Evolutionary conservation across 2,797 vertebrate species (phyloP).

Genomic region (Tenualosa thibaudeaui): DNA sequence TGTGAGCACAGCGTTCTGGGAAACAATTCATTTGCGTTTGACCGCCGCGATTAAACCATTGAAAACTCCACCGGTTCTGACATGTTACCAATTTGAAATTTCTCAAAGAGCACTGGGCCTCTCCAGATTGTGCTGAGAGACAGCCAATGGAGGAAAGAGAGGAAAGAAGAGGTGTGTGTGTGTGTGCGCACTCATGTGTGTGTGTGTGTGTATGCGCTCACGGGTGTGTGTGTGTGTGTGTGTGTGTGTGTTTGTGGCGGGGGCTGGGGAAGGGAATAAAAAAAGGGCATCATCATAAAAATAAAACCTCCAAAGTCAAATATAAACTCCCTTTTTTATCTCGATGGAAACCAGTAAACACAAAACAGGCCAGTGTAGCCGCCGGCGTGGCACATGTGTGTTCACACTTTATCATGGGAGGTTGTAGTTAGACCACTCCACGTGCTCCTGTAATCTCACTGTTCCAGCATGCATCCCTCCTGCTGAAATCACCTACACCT

Average conservation of each 20-base stretch:
- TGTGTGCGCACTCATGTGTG: background rate
- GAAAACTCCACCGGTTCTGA: constrained; percentile 35
- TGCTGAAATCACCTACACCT: background rate
- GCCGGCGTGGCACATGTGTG: constrained; percentile 23
- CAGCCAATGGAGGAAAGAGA: constrained; percentile 30
- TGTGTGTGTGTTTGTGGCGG: background rate
- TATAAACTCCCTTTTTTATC: constrained; percentile 49
- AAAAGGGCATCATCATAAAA: constrained; percentile 35
- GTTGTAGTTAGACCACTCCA: background rate
- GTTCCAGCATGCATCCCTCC: background rate
- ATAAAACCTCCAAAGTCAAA: constrained; percentile 48
- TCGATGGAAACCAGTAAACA: constrained; percentile 57
- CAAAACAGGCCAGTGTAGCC: constrained; percentile 49
- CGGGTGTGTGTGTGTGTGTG: background rate
- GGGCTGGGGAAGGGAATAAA: background rate
- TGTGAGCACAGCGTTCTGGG: constrained; percentile 29
- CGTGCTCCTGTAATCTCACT: background rate
- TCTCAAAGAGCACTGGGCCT: constrained; percentile 28
- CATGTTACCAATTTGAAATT: constrained; percentile 39
- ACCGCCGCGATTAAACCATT: constrained; percentile 32
- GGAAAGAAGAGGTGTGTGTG: background rate
- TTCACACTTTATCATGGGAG: background rate
- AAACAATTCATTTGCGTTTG: constrained; percentile 37
- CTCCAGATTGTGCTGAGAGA: constrained; percentile 44
- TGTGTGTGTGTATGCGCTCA: background rate